phyloP scores from a whole-genome alignment of 2,888 invertebrate genomes.

The Mongoloraphidia duomilia region DNA sequence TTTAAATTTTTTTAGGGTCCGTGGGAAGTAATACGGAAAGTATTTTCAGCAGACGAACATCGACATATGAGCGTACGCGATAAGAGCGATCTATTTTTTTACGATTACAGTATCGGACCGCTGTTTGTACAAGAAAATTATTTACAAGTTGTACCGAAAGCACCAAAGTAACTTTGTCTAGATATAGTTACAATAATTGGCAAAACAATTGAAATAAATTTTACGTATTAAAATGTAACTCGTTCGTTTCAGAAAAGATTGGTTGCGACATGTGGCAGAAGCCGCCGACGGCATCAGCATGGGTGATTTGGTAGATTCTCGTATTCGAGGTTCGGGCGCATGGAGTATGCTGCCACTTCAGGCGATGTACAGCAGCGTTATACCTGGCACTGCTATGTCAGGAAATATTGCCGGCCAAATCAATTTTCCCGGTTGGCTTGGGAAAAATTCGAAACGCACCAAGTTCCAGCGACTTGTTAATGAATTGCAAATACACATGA shows the following conservation, averaged over 20 bases:
- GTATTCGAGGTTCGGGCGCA: slow-evolving; percentile 61
- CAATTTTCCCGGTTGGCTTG: slow-evolving; percentile 91
- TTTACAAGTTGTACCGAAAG: slow-evolving; percentile 60
- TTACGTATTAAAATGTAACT: slow-evolving; percentile 1
- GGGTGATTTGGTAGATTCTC: slow-evolving; percentile 73
- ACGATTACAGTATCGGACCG: slow-evolving; percentile 92
- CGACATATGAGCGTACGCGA: slow-evolving; percentile 64
- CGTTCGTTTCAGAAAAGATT: slow-evolving; percentile 33
- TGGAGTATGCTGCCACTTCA: slow-evolving; percentile 79
- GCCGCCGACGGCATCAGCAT: slow-evolving; percentile 76
- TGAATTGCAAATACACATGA: slow-evolving; percentile 76
- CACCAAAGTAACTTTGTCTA: slow-evolving; percentile 41
- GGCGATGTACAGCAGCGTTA: slow-evolving; percentile 80
- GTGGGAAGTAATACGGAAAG: slow-evolving; percentile 84
- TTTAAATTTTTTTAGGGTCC: slow-evolving; percentile 52
- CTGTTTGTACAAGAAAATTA: slow-evolving; percentile 98
- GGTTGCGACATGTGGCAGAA: slow-evolving; percentile 53
- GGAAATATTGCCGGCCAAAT: slow-evolving; percentile 69
- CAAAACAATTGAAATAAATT: not conserved
- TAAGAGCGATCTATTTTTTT: slow-evolving; percentile 85
- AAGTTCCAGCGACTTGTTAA: slow-evolving; percentile 72
- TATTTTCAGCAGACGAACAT: slow-evolving; percentile 70
- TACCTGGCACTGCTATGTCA: slow-evolving; percentile 75
- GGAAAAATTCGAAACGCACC: slow-evolving; percentile 74
- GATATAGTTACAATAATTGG: not conserved